Evolutionary conservation across 2,113 vertebrate species (phyloP).

Genomic region (Poeciliopsis retropinna): DNA sequence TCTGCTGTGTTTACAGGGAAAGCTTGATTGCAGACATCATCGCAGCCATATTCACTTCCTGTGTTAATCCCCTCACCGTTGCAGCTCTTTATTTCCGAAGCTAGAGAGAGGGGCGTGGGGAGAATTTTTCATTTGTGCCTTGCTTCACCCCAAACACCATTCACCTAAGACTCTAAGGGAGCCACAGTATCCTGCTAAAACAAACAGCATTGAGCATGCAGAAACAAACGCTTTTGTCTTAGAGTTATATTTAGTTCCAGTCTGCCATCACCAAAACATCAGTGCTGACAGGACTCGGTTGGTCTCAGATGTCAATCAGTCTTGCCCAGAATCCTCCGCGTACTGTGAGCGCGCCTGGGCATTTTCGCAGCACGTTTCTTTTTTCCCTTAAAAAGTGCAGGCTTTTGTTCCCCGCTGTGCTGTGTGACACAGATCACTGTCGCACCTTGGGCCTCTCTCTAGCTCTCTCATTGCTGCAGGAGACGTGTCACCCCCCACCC

Average conservation of each 20-base stretch:
- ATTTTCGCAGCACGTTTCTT: constrained; percentile 9
- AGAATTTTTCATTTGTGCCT: constrained; percentile 52
- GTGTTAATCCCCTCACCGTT: constrained; percentile 66
- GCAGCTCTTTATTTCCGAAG: constrained; percentile 56
- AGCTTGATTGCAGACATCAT: constrained; percentile 69
- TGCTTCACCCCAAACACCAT: constrained; percentile 60
- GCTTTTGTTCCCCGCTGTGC: background rate
- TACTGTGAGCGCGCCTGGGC: background rate
- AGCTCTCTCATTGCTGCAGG: constrained; percentile 12
- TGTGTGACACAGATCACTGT: constrained; percentile 23
- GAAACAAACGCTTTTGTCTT: constrained; percentile 79
- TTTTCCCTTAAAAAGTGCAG: background rate
- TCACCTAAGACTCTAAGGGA: constrained; percentile 55
- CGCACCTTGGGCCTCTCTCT: constrained; percentile 13
- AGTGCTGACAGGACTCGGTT: constrained; percentile 37
- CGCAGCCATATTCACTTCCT: constrained; percentile 67
- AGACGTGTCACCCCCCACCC: constrained; percentile 17
- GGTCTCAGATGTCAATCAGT: constrained; percentile 8
- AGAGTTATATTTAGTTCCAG: constrained; percentile 72
- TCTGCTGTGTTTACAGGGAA: constrained; percentile 66
- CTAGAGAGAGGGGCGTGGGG: constrained; percentile 33
- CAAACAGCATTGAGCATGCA: constrained; percentile 72
- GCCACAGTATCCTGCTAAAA: constrained; percentile 71
- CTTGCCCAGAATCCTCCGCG: background rate
- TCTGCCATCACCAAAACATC: constrained; percentile 47